Base-by-base conservation (phyloP, 1,140 invertebrate genomes). In the Asobara japonica region DNA sequence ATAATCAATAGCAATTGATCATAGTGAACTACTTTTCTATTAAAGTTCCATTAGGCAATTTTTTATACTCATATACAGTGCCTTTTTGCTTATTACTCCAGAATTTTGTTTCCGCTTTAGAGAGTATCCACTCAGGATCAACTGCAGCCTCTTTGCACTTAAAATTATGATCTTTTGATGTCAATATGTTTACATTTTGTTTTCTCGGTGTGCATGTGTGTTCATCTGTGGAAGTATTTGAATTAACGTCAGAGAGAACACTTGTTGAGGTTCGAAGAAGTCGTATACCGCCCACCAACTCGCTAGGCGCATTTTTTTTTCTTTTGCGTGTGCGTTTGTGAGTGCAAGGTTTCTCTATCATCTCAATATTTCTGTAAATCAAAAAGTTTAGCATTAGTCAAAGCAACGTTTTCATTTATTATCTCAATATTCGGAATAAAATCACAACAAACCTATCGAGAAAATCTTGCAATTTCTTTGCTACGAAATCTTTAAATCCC, bases 11-110 rank as follows among this genome's bases (percentile, higher is more conserved):
- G n/a, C n/a, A n/a, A n/a, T n/a, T n/a, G n/a, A n/a, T n/a, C n/a
- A n/a, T n/a, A n/a, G n/a, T n/a, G n/a, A n/a, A n/a, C n/a, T 71
- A 18, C 31, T 71, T n/a, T 76, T 84, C 78, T 0, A 80, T 20
- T 33, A 86, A 72, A 65, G 11, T 73, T 22, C 81, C 82, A 76
- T 80, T 70, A 41, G 77, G 72, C 18, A 61, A 27, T 78, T 73
- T 80, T 51, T 82, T 83, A 72, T 86, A 86, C 67, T 80, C 81
- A 71, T 79, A 86, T 22, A 77, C 80, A 27, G 74, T 62, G 11
- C 76, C 77, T 48, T 78, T 79, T 65, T 71, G 73, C 69, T 74
- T 78, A 45, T 74, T 73, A 4, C 20, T 71, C 83, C 84, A 86
- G 68, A 64, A 56, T 77, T 78, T 68, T 18, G 74, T 82, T 60